These are phyloP conservation scores for Bergia puertoricense DNA, from an alignment of 92 coral and sea anemone genomes.

Conservation along the genomic window DNA sequence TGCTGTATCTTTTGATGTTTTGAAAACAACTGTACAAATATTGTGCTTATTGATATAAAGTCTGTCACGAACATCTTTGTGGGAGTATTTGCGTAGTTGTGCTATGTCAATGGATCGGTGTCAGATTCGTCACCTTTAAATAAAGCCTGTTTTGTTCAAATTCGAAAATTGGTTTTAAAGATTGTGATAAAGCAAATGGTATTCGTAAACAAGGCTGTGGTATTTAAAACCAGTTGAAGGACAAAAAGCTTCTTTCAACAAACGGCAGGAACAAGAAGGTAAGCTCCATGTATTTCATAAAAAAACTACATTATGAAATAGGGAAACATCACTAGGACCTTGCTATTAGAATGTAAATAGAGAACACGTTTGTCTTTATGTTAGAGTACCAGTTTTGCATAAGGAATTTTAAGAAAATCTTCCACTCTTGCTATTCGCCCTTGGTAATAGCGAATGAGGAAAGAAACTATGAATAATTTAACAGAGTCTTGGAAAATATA, in stretches of 20 bases:
- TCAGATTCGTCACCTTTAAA: neutral
- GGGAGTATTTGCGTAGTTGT: neutral
- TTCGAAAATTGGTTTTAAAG: too few species aligned
- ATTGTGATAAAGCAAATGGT: neutral
- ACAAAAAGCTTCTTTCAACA: neutral
- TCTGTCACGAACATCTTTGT: neutral
- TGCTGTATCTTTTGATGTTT: neutral
- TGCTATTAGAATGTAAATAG: neutral
- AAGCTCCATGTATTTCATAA: neutral
- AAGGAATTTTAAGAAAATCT: too few species aligned
- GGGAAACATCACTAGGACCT: too few species aligned
- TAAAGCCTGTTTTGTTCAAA: neutral
- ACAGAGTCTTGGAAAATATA: too few species aligned
- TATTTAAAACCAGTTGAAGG: neutral
- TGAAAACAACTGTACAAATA: neutral
- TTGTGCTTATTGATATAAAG: neutral
- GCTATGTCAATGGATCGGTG: neutral
- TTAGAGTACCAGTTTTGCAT: neutral
- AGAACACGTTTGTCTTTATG: neutral
- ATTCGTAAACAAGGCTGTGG: neutral
- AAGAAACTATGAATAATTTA: too few species aligned
- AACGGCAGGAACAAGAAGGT: neutral
- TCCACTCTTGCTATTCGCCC: too few species aligned
- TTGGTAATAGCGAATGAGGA: too few species aligned
- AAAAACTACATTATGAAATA: neutral